phyloP scores from a whole-genome alignment of 35 echinoderm and acorn worm species.

The Heliocidaris tuberculata region DNA sequence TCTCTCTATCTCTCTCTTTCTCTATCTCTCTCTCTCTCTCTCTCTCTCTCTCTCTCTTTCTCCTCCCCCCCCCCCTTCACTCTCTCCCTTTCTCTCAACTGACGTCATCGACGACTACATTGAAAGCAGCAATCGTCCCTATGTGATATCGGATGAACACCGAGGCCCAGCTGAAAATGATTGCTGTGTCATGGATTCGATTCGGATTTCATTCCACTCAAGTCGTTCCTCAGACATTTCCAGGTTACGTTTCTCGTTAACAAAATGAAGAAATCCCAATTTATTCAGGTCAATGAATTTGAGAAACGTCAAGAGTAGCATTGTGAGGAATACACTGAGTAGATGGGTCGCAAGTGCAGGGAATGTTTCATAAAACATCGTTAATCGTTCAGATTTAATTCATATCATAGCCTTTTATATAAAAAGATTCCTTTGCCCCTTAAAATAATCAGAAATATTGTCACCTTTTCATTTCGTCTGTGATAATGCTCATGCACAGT shows the following conservation, averaged over 20 bases:
- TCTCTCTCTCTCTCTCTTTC: neutral
- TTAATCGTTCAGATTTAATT: too few relatives aligned
- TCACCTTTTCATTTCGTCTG: too few relatives aligned
- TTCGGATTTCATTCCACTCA: neutral
- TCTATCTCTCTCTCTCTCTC: neutral
- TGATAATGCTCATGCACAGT: too few relatives aligned
- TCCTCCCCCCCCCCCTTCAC: neutral
- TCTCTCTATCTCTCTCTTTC: neutral
- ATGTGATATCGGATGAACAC: neutral
- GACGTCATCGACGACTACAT: neutral
- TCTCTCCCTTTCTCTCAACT: neutral
- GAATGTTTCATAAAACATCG: too few relatives aligned
- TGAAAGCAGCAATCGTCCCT: neutral
- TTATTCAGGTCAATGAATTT: slow-evolving; percentile 6
- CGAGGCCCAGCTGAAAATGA: neutral
- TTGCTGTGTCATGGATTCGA: slow-evolving; percentile 2
- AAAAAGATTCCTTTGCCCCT: too few relatives aligned
- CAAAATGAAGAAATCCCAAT: slow-evolving; percentile 4
- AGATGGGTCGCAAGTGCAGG: neutral
- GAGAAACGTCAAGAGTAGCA: neutral
- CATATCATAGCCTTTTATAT: too few relatives aligned
- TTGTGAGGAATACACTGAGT: neutral
- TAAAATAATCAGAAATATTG: too few relatives aligned
- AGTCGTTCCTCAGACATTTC: slow-evolving; percentile 4
- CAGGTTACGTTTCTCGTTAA: slow-evolving; percentile 16